phyloP scores from a whole-genome alignment of 2,113 vertebrate species.

The Clarias batrachus region DNA sequence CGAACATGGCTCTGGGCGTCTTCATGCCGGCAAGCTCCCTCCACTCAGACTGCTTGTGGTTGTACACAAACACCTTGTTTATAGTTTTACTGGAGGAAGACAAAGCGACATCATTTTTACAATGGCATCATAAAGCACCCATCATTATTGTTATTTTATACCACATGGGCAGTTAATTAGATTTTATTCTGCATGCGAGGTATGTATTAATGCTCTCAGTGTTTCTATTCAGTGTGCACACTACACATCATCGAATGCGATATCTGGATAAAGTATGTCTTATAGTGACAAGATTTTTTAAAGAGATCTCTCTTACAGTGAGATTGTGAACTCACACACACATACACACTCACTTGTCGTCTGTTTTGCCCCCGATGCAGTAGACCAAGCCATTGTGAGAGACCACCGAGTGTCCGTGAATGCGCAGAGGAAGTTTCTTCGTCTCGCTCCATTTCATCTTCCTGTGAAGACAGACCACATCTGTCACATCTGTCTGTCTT shows the following conservation, averaged over 20 bases:
- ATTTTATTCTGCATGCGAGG: background rate
- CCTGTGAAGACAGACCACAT: conserved; percentile 64
- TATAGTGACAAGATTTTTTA: background rate
- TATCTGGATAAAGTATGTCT: background rate
- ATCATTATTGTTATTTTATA: background rate
- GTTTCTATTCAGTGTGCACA: too few relatives aligned
- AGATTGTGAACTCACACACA: conserved; percentile 30
- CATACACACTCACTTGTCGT: conserved; percentile 88
- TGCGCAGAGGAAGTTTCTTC: conserved; percentile 92
- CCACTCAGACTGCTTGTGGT: conserved; percentile 96
- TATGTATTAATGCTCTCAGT: background rate
- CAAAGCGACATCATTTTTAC: background rate
- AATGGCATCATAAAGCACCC: background rate
- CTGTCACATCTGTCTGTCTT: background rate
- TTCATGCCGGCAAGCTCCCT: conserved; percentile 93
- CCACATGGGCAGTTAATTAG: background rate
- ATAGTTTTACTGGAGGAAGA: conserved; percentile 84
- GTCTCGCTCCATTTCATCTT: conserved; percentile 89
- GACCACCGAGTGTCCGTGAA: conserved; percentile 90
- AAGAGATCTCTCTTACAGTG: background rate
- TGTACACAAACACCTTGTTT: conserved; percentile 89
- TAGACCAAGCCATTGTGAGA: conserved; percentile 91
- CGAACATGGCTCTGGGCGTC: conserved; percentile 92
- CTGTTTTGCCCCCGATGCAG: conserved; percentile 96
- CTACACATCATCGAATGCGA: background rate